These are phyloP conservation scores for Cuculus canorus DNA, from an alignment of 2,797 vertebrate genomes.

Conservation along the genomic window DNA sequence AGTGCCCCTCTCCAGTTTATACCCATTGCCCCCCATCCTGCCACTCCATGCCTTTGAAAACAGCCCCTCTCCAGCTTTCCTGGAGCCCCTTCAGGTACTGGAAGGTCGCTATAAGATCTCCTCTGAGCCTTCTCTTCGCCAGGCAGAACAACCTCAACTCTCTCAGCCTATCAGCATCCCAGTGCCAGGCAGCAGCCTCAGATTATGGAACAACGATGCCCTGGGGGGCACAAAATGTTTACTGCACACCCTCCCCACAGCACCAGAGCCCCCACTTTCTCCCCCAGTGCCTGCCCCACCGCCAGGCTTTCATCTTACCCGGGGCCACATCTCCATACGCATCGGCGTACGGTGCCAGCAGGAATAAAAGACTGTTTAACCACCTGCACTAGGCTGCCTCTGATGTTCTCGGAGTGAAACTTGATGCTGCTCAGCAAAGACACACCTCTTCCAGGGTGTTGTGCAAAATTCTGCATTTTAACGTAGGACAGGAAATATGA, in stretches of 20 bases:
- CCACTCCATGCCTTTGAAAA: no score
- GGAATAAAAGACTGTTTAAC: not conserved
- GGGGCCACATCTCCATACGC: rapidly evolving
- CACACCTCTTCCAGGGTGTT: slow-evolving; percentile 75
- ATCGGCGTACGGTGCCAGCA: rapidly evolving
- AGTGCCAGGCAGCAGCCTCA: not conserved
- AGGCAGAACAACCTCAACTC: no score
- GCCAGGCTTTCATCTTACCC: not conserved
- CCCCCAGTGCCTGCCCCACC: not conserved
- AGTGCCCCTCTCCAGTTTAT: no score
- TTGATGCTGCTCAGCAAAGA: slow-evolving; percentile 68
- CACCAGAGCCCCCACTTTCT: rapidly evolving
- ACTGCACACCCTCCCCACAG: not conserved
- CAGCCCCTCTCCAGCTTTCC: no score
- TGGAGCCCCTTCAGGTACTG: no score
- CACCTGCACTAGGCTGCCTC: slow-evolving; percentile 59
- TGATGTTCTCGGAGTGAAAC: slow-evolving; percentile 63
- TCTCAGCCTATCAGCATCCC: not conserved
- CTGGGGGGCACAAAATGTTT: not conserved
- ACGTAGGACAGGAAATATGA: slow-evolving; percentile 69
- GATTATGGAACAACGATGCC: not conserved
- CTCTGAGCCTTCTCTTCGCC: no score
- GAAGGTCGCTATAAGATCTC: no score
- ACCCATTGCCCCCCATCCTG: no score
- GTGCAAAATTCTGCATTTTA: slow-evolving; percentile 71